Evolutionary conservation across 1,140 invertebrate species (phyloP).

Genomic region (Lanistes nyassanus): DNA sequence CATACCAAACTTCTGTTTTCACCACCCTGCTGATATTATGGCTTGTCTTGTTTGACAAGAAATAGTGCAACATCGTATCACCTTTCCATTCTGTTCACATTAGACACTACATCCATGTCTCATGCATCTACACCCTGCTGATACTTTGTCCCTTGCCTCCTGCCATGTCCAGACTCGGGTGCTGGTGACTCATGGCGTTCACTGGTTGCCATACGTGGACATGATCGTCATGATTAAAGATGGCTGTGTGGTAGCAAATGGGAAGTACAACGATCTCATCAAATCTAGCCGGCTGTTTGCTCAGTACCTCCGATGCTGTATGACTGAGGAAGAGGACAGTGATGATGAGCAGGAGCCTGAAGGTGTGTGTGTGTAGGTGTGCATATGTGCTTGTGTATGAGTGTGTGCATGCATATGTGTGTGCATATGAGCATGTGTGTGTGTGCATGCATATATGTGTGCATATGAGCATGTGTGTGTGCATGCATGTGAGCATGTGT

Average conservation of each 20-base stretch:
- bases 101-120: too few relatives aligned
- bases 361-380: slow-evolving; percentile 32
- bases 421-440: neutral
- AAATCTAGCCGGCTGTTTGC: slow-evolving; percentile 62
- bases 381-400: neutral
- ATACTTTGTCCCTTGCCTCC: too few relatives aligned
- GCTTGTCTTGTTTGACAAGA: neutral
- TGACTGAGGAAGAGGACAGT: slow-evolving; percentile 33
- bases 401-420: neutral
- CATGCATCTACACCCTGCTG: too few relatives aligned
- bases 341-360: slow-evolving; percentile 48
- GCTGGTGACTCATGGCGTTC: slow-evolving; percentile 62
- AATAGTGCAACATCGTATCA: too few relatives aligned
- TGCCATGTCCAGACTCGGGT: slow-evolving; percentile 49
- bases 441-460: neutral
- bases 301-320: slow-evolving; percentile 59
- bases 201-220: slow-evolving; percentile 66
- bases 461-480: too few relatives aligned
- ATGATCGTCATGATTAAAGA: slow-evolving; percentile 72
- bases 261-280: slow-evolving; percentile 60
- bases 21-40: neutral
- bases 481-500: too few relatives aligned
- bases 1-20: neutral
- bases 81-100: too few relatives aligned
- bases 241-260: slow-evolving; percentile 62